A percentile compares a stretch with the other conserved stretches of the same genome.
Conservation (phyloP, 2,113 vertebrate species). For the Microcebus ravelobensis region DNA sequence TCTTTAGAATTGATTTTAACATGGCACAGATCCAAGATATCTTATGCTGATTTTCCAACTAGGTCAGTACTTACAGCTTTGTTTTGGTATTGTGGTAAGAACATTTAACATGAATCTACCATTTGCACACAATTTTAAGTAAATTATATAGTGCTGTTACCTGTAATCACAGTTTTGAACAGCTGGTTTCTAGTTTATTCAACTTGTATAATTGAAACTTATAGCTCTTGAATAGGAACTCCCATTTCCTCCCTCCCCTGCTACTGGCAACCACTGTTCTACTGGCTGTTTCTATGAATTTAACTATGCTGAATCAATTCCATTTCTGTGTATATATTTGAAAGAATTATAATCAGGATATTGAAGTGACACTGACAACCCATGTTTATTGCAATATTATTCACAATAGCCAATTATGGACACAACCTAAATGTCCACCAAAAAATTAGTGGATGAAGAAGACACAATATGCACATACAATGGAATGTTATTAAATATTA, state of each 20-base stretch:
- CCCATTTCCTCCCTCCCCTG: neutral
- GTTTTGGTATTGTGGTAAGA: neutral
- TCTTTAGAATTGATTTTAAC: neutral
- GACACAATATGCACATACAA: neutral
- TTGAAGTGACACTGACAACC: no score
- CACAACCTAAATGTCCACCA: no score
- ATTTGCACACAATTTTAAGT: neutral
- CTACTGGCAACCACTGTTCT: neutral
- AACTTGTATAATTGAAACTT: neutral
- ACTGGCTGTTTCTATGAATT: no score
- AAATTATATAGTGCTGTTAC: no score
- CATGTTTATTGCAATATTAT: no score
- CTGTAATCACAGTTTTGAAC: neutral
- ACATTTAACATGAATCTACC: neutral
- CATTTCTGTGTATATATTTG: no score
- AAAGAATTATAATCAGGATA: no score
- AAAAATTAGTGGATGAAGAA: no score
- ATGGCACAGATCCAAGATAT: neutral
- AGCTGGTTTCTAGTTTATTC: neutral
- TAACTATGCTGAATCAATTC: no score
- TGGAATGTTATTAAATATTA: neutral
- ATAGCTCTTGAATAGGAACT: neutral
- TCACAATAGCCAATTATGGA: no score
- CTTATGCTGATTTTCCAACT: neutral
- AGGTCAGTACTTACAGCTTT: neutral